Percentiles rank a stretch among this genome's conserved stretches.
These are phyloP conservation scores for Thymelicus lineola DNA, from an alignment of 2,888 invertebrate species.

Conservation along the genomic window DNA sequence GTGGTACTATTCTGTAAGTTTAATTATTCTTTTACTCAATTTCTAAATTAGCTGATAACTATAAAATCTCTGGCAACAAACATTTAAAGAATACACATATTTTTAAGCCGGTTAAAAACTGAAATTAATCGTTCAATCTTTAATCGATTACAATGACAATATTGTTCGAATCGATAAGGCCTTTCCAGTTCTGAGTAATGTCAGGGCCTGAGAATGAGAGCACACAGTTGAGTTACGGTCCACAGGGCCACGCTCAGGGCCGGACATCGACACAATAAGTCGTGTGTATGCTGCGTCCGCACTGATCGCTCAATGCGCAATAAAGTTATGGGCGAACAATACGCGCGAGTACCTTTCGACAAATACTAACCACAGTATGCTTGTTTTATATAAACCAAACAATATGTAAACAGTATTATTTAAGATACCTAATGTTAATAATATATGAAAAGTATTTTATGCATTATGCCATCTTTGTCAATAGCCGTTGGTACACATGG, in stretches of 20 bases:
- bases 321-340: slow-evolving; percentile 47
- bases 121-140: no score
- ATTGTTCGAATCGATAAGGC: slow-evolving; percentile 10
- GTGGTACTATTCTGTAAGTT: no score
- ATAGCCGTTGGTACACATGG: no score
- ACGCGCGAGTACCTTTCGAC: slow-evolving; percentile 35
- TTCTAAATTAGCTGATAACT: no score
- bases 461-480: no score
- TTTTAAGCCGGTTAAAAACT: no score
- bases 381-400: background rate
- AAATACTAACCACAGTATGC: background rate
- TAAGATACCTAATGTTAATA: no score
- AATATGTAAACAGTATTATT: slow-evolving; percentile 15
- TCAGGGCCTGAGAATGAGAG: slow-evolving; percentile 21
- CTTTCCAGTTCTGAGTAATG: slow-evolving; percentile 10
- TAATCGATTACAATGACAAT: slow-evolving; percentile 1
- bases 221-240: slow-evolving; percentile 15
- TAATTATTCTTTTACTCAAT: no score
- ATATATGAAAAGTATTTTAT: no score
- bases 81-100: no score
- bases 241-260: slow-evolving; percentile 41
- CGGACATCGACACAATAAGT: slow-evolving; percentile 56
- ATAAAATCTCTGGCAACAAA: no score
- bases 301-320: slow-evolving; percentile 68
- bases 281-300: slow-evolving; percentile 71